Evolutionary conservation across 2,113 vertebrate species (phyloP).

Genomic region (Mesoclemmys tuberculata): DNA sequence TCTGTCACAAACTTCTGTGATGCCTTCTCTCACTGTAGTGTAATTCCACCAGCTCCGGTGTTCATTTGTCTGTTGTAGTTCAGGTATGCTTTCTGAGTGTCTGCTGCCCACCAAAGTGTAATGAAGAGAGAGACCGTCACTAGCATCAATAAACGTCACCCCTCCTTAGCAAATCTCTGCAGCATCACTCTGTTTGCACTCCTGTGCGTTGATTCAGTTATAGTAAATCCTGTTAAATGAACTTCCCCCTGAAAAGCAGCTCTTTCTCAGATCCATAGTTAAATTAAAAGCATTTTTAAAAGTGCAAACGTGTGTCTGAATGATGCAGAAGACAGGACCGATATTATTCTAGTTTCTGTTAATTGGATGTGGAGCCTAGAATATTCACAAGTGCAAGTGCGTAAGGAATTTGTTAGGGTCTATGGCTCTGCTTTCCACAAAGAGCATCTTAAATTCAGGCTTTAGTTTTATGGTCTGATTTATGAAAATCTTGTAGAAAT

Average conservation of each 20-base stretch:
- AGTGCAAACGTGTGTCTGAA: constrained; percentile 15
- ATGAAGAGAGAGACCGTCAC: neutral
- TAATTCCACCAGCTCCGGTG: constrained; percentile 55
- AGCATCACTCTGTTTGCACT: constrained; percentile 24
- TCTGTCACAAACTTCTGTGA: neutral
- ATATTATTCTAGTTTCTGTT: neutral
- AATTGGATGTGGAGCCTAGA: constrained; percentile 8
- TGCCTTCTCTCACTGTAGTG: constrained; percentile 49
- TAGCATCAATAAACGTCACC: constrained; percentile 52
- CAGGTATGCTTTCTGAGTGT: constrained; percentile 12
- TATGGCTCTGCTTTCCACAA: constrained; percentile 27
- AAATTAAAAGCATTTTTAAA: neutral
- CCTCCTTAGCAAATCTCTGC: constrained; percentile 19
- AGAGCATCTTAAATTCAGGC: neutral
- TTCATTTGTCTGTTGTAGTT: constrained; percentile 42
- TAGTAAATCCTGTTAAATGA: constrained; percentile 47
- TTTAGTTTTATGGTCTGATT: neutral
- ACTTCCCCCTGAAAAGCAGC: constrained; percentile 5
- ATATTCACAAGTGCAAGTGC: constrained; percentile 3
- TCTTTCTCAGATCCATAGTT: neutral
- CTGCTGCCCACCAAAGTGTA: constrained; percentile 27
- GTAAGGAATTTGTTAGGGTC: neutral
- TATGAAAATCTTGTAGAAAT: neutral
- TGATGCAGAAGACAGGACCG: neutral
- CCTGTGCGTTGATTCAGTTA: constrained; percentile 15